phyloP scores from a whole-genome alignment of 2,888 invertebrate species.

The Anagyrus pseudococci region DNA sequence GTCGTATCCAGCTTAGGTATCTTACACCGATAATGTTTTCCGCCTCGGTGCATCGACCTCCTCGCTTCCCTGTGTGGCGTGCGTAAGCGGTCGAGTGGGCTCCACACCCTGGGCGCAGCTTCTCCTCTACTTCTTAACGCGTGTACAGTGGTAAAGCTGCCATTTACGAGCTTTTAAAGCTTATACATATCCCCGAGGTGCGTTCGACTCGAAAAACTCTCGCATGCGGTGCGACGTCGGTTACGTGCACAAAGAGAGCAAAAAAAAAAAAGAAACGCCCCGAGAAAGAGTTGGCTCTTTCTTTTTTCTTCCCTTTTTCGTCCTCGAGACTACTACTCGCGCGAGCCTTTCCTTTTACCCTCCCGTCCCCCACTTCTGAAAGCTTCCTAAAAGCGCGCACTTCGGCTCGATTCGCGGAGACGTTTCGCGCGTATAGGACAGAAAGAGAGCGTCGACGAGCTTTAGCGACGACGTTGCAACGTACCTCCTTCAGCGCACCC shows the following conservation, averaged over 20 bases:
- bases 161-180: conserved; percentile 20
- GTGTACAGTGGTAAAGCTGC: not conserved
- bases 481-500: not conserved
- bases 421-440: conserved; percentile 1
- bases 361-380: no score
- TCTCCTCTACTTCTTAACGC: not conserved
- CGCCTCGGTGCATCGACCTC: not conserved
- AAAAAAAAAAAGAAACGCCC: no score
- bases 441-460: not conserved
- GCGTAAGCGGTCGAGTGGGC: no score
- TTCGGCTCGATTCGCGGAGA: conserved; percentile 1
- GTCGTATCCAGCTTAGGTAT: not conserved
- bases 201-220: no score
- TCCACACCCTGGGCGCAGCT: not conserved
- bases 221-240: no score
- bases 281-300: no score
- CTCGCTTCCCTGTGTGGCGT: not conserved
- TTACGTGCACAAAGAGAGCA: no score
- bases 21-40: not conserved
- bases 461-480: not conserved
- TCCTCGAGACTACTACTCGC: no score
- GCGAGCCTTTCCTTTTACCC: no score
- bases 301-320: no score
- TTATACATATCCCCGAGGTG: conserved; percentile 12
- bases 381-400: conserved; percentile 17